These are phyloP conservation scores for Trichomalopsis sarcophagae DNA, from an alignment of 1,140 invertebrate species.

Conservation along the genomic window DNA sequence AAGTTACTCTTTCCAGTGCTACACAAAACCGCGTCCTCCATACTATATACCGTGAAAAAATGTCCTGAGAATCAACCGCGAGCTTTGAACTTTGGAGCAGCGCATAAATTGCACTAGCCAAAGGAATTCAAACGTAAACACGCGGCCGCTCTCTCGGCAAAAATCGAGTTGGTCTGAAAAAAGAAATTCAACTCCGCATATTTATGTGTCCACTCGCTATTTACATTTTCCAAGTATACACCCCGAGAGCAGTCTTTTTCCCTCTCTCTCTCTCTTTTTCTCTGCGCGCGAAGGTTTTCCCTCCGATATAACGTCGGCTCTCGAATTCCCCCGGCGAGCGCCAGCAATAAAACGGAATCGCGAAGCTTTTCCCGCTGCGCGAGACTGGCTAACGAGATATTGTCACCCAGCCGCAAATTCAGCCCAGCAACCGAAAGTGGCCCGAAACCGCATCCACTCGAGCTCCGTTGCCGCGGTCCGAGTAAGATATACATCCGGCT, in stretches of 20 bases:
- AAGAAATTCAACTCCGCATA: slow-evolving; percentile 12
- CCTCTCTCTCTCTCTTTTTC: not conserved
- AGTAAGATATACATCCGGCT: not conserved
- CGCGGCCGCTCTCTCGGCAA: not conserved
- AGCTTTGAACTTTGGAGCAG: not conserved
- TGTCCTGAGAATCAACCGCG: not conserved
- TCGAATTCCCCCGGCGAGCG: slow-evolving; percentile 32
- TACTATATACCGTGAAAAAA: not conserved
- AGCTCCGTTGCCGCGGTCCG: not conserved
- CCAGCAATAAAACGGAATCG: slow-evolving; percentile 42
- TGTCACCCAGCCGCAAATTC: slow-evolving; percentile 30
- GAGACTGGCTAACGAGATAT: slow-evolving; percentile 40
- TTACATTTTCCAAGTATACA: slow-evolving; percentile 34
- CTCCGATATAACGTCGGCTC: not conserved
- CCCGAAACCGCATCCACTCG: slow-evolving; percentile 3
- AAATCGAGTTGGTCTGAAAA: not conserved
- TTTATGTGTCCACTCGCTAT: slow-evolving; percentile 9
- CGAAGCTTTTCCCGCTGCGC: not conserved
- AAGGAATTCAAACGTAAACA: not conserved
- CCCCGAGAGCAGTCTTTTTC: not conserved
- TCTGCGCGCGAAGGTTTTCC: not conserved
- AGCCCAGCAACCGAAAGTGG: not conserved
- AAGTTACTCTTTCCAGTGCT: not conserved
- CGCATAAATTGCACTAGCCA: not conserved
- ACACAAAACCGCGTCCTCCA: not conserved